Conservation (phyloP, 2,797 vertebrate genomes). For the Apogon hyalosoma region DNA sequence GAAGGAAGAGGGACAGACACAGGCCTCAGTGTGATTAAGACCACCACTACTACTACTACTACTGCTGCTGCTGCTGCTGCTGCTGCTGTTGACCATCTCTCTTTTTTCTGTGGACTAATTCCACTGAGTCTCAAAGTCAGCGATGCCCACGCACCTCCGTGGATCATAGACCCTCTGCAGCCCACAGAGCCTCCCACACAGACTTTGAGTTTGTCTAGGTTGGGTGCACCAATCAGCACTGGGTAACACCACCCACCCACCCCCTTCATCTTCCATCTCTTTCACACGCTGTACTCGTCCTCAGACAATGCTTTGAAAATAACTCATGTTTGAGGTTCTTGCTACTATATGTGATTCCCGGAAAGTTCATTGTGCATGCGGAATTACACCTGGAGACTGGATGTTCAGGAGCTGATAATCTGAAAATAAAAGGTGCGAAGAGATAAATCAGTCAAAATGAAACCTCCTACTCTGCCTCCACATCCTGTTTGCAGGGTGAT, state of each 20-base stretch:
- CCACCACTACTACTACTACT: conserved; percentile 6
- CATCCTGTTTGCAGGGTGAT: conserved; percentile 70
- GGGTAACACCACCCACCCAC: conserved; percentile 54
- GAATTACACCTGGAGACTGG: conserved; percentile 42
- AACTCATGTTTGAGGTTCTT: conserved; percentile 7
- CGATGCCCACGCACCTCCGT: conserved; percentile 70
- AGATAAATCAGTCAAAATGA: conserved; percentile 72
- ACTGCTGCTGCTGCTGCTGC: conserved; percentile 20
- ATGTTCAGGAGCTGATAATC: conserved; percentile 35
- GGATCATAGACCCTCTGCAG: conserved; percentile 67
- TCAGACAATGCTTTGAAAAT: conserved; percentile 31
- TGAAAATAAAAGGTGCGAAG: conserved; percentile 50
- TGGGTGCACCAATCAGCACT: conserved; percentile 53
- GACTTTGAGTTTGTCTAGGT: conserved; percentile 63
- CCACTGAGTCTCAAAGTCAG: conserved; percentile 65
- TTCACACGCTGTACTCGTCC: conserved; percentile 32
- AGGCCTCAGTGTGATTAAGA: conserved; percentile 55
- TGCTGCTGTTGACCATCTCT: conserved; percentile 48
- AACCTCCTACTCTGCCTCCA: conserved; percentile 67
- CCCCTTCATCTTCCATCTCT: conserved; percentile 38
- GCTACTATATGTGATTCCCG: too few species aligned
- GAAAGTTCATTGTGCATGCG: conserved; percentile 26
- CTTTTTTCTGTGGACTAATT: conserved; percentile 44
- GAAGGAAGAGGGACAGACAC: conserved; percentile 42
- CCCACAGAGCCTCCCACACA: conserved; percentile 72